Evolutionary conservation across 2,113 vertebrate genomes (phyloP), one percentile per base, ranked within the genome.

Genomic region (Marmota monax): DNA sequence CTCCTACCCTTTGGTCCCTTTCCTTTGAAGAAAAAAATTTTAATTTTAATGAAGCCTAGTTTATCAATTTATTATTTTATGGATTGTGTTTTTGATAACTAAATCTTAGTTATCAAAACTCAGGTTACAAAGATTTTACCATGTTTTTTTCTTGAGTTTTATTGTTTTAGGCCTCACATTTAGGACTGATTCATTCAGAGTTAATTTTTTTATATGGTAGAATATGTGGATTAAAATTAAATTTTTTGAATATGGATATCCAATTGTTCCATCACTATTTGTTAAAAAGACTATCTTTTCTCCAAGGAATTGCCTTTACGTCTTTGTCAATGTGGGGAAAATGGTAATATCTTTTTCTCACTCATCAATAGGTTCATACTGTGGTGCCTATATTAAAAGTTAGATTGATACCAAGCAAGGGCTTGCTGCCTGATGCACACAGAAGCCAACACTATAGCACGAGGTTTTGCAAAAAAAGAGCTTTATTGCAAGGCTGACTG

Each of bases 91-190:
- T 94, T 95, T 84, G 11, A 61, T 92, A 61, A 34, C 8, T 7
- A 97, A 90, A 84, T 90, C 51, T 94, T 92, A 34, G 22, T 51
- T 76, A 77, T 45, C 45, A 45, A 45, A 45, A 58, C 20, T 65
- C 39, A 88, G 85, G 45, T 84, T 23, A 67, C 34, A 67, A 39
- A 42, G 27, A 84, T 94, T 84, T 86, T 88, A 42, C 42, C n/a
- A 20, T 58, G 53, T 77, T 97, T 92, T 96, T 87, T 82, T 88
- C 67, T 76, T 48, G 84, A 42, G 29, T 88, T 88, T 96, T 85
- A 84, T 84, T 80, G 83, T 48, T 84, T 76, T 77, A 83, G 67
- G 6, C 53, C 90, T 94, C 80, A 84, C 2, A 72, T 92, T 92
- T 94, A 69, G n/a, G 51, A 73, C 61, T 76, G 32, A 56, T 63